A percentile compares a stretch with the other conserved stretches of the same genome.
phyloP scores from a whole-genome alignment of 2,797 vertebrate genomes.

The Poecilia wingei region DNA sequence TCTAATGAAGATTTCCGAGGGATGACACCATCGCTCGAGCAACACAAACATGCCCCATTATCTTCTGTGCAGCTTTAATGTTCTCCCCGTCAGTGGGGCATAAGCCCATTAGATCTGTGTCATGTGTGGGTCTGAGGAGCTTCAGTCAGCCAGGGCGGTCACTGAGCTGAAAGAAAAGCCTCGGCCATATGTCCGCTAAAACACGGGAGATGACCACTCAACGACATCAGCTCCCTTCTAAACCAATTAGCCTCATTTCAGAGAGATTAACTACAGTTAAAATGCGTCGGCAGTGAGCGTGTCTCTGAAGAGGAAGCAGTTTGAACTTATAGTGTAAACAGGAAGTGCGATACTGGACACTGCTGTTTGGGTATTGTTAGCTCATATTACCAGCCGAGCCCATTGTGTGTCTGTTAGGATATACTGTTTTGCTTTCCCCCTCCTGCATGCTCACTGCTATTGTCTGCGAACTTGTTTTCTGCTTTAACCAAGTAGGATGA shows the following conservation, averaged over 20 bases:
- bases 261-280: constrained; percentile 31
- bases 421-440: constrained; percentile 40
- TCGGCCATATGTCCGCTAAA: constrained; percentile 74
- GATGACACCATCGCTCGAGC: constrained; percentile 27
- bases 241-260: constrained; percentile 70
- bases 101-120: constrained; percentile 70
- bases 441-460: constrained; percentile 48
- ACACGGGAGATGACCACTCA: constrained; percentile 53
- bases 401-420: constrained; percentile 24
- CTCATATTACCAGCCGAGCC: constrained; percentile 17
- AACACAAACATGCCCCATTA: constrained; percentile 44
- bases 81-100: constrained; percentile 41
- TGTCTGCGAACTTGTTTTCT: constrained; percentile 72
- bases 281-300: constrained; percentile 17
- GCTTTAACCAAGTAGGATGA: constrained; percentile 78
- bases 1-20: constrained; percentile 56
- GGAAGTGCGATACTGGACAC: constrained; percentile 31
- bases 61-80: constrained; percentile 51
- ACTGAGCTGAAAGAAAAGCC: constrained; percentile 67
- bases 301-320: constrained; percentile 27
- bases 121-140: constrained; percentile 50
- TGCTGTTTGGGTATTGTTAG: constrained; percentile 9
- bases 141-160: constrained; percentile 46
- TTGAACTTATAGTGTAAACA: constrained; percentile 20
- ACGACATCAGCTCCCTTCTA: constrained; percentile 40